Evolutionary conservation across 2,888 invertebrate species (phyloP).

Genomic region (Sarcophaga rosellei): DNA sequence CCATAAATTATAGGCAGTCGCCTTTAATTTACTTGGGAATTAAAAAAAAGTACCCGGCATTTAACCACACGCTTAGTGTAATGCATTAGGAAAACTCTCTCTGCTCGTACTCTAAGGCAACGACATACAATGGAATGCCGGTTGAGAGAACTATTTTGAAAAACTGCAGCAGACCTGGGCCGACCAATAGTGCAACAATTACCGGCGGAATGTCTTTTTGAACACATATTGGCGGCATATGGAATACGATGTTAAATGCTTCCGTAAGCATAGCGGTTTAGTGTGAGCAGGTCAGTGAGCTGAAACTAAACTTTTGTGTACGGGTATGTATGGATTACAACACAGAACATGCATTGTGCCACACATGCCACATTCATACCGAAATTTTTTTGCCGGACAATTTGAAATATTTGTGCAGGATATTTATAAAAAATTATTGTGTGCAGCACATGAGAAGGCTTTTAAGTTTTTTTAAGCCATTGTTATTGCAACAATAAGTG

Average conservation of each 20-base stretch:
- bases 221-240: too few species aligned
- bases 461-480: background rate
- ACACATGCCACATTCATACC: slow-evolving; percentile 37
- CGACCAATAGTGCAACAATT: slow-evolving; percentile 12
- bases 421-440: slow-evolving; percentile 44
- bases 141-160: background rate
- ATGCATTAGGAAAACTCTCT: background rate
- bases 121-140: background rate
- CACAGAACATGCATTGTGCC: slow-evolving; percentile 17
- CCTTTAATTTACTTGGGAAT: slow-evolving; percentile 25
- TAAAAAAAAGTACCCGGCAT: background rate
- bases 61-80: background rate
- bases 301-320: slow-evolving; percentile 17
- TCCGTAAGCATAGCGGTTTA: slow-evolving; percentile 36
- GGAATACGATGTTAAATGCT: slow-evolving; percentile 14
- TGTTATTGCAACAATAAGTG: slow-evolving; percentile 38
- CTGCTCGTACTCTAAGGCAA: background rate
- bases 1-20: slow-evolving; percentile 44
- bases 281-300: slow-evolving; percentile 27
- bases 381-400: slow-evolving; percentile 31
- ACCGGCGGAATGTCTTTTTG: background rate
- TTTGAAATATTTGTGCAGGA: slow-evolving; percentile 44
- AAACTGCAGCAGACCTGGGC: background rate
- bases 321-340: background rate
- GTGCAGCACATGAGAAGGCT: slow-evolving; percentile 28